Base-by-base conservation (phyloP, 1,140 invertebrate genomes). In the Diabrotica virgifera region DNA sequence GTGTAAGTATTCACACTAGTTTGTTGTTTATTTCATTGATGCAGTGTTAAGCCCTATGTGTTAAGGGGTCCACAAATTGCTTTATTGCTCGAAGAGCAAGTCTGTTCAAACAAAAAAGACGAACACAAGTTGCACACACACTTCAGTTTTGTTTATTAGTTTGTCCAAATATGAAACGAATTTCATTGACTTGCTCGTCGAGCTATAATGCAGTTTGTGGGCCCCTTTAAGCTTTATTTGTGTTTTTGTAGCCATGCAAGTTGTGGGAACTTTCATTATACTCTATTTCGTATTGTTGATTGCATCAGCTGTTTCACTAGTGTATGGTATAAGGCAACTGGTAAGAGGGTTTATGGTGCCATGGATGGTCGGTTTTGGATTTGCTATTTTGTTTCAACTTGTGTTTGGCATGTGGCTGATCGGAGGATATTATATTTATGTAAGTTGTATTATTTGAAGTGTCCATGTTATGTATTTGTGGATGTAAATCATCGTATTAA, bases 351-450 rank as follows among this genome's bases (percentile, higher is more conserved):
- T 90, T 74, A 83, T 95, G 67, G 74, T 95, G 36, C 93, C 92
- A 0, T 95, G 92, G 91, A 74, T 94, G n/a, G 78, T 85, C 14
- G 78, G 82, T 0, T 87, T 92, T 82, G 85, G 86, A 5, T 72
- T 91, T 1, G 85, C 86, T 12, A 88, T 92, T 60, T 60, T 87
- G 0, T 93, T 94, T 73, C 90, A 93, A 77, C 80, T 92, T 52
- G 74, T 89, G 10, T 94, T 92, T 80, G 91, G 92, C 9, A 75
- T 94, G 13, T 94, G 92, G 91, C 81, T 94, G 0, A 79, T 94
- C 51, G 90, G 89, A 61, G 91, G 91, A 52, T 95, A 95, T 72
- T 94, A 94, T 74, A 94, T 94, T 77, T 94, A 94, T 82, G 91
- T 95, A 81, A 90, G 90, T 84, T 10, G 61, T 63, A 6, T 24